A percentile compares a stretch with the other conserved stretches of the same genome.
Conservation (phyloP, 2,888 invertebrate genomes). For the Tetanocera ferruginea region DNA sequence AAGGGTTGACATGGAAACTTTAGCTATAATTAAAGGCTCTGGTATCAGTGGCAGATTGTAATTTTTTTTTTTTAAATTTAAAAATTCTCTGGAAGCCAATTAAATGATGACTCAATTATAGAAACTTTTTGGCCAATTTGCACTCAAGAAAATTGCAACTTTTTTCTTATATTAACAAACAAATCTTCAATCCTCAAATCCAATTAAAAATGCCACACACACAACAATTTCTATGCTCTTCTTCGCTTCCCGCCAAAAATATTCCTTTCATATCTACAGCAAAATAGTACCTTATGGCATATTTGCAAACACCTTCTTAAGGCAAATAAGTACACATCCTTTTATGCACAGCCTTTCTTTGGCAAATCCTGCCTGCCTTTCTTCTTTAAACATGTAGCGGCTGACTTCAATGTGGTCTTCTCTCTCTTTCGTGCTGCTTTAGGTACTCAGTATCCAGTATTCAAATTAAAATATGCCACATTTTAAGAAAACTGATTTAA, state of each 20-base stretch:
- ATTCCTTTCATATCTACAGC: not conserved
- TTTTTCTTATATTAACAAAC: not conserved
- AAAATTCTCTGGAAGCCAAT: not conserved
- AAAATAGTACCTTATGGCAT: not conserved
- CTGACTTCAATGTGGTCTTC: not conserved
- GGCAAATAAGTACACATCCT: not conserved
- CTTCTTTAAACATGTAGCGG: not conserved
- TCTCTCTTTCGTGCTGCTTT: not conserved
- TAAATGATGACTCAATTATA: not conserved
- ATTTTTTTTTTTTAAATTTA: not conserved
- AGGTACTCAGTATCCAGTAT: not conserved
- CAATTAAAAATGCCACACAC: conserved; percentile 23
- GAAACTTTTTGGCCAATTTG: no score
- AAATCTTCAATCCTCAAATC: not conserved
- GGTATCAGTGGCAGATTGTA: not conserved
- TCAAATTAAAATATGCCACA: not conserved
- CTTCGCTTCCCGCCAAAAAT: not conserved
- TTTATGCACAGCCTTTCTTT: conserved; percentile 4
- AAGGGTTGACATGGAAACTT: conserved; percentile 24
- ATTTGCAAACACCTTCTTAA: conserved; percentile 11
- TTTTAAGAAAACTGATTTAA: conserved; percentile 32
- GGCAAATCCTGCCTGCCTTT: not conserved
- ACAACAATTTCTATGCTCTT: not conserved
- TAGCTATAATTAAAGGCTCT: not conserved
- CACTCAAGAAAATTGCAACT: no score